phyloP scores from a whole-genome alignment of 2,797 vertebrate genomes.

The Acanthurus tractus region DNA sequence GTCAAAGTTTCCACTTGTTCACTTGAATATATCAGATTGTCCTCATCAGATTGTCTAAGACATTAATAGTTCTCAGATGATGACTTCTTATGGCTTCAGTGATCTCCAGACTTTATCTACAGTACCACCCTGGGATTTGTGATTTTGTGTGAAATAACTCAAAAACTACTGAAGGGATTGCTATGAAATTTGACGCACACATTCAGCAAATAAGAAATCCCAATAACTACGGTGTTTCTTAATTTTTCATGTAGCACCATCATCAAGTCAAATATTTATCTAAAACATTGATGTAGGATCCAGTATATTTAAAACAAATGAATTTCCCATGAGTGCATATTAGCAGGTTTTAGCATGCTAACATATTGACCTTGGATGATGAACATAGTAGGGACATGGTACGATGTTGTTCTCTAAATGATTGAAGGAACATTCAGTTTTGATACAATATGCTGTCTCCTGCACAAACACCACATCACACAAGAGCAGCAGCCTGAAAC shows the following conservation, averaged over 20 bases:
- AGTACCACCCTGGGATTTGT: neutral
- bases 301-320: neutral
- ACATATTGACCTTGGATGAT: no score
- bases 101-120: neutral
- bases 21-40: no score
- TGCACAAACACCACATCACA: no score
- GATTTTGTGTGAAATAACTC: neutral
- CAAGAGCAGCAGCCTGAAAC: no score
- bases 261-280: no score
- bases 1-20: neutral
- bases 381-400: no score
- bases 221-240: neutral
- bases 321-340: neutral
- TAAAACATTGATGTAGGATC: neutral
- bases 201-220: neutral
- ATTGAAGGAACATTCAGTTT: no score
- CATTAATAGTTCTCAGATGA: no score
- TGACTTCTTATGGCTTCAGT: neutral
- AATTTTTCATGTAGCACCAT: no score
- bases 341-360: no score
- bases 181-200: neutral
- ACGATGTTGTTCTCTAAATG: no score
- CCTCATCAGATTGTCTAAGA: neutral
- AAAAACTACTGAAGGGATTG: neutral
- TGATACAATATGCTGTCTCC: no score